Evolutionary conservation across 2,797 vertebrate genomes (phyloP).

Genomic region (Cottoperca gobio): DNA sequence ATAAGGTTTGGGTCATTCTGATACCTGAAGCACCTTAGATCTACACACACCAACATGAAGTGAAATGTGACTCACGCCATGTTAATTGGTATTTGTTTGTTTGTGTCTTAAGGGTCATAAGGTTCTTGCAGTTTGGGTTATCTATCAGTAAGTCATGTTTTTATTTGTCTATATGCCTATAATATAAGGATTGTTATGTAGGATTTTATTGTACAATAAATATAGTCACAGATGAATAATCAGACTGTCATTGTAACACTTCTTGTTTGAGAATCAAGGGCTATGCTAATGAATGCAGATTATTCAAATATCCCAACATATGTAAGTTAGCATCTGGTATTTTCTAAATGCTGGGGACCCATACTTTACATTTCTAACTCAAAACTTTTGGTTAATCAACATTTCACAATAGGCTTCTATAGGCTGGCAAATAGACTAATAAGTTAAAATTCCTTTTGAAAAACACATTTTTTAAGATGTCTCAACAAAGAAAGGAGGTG

Average conservation of each 20-base stretch:
- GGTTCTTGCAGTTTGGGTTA: neutral
- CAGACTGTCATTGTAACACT: neutral
- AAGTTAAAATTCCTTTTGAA: too few species aligned
- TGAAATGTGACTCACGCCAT: neutral
- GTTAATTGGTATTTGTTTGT: neutral
- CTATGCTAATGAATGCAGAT: too few species aligned
- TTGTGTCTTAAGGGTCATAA: neutral
- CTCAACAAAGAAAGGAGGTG: neutral
- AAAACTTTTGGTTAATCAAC: too few species aligned
- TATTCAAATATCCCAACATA: too few species aligned
- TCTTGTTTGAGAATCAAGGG: neutral
- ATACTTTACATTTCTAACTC: too few species aligned
- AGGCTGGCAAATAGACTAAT: too few species aligned
- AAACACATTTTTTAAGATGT: too few species aligned
- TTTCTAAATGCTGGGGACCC: too few species aligned
- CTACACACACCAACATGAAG: neutral
- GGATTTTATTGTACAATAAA: slow-evolving; percentile 15
- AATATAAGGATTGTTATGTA: neutral
- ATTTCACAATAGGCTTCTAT: too few species aligned
- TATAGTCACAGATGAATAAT: neutral
- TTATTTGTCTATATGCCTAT: neutral
- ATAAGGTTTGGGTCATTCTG: slow-evolving; percentile 5
- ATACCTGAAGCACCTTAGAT: neutral
- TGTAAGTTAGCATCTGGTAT: too few species aligned
- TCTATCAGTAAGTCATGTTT: neutral